These are phyloP conservation scores for Tilapia sparmanii DNA, from an alignment of 2,113 vertebrate genomes.

Conservation along the genomic window DNA sequence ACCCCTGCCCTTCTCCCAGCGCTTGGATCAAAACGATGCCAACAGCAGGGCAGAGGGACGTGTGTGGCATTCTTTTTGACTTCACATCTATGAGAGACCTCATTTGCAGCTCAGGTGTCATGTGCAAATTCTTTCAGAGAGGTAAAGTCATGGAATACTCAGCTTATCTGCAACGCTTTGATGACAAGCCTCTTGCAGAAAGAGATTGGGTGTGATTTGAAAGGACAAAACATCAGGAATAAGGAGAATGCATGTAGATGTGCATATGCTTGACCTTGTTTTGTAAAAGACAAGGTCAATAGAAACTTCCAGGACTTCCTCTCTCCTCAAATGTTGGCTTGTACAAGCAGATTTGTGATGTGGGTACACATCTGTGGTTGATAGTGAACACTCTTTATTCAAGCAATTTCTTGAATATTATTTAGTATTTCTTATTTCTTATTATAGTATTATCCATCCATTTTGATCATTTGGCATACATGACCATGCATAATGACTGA, in stretches of 20 bases:
- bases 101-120: slow-evolving; percentile 42
- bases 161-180: slow-evolving; percentile 26
- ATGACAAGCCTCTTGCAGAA: slow-evolving; percentile 35
- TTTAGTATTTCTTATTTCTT: background rate
- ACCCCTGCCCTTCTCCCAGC: background rate
- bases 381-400: background rate
- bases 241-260: background rate
- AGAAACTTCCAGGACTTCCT: background rate
- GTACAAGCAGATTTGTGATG: background rate
- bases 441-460: background rate
- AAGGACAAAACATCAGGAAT: background rate
- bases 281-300: slow-evolving; percentile 43
- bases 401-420: background rate
- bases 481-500: background rate
- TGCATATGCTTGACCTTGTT: background rate
- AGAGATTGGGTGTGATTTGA: slow-evolving; percentile 41
- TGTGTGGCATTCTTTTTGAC: slow-evolving; percentile 25
- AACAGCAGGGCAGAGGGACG: slow-evolving; percentile 11
- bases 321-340: background rate
- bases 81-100: slow-evolving; percentile 33
- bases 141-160: slow-evolving; percentile 33
- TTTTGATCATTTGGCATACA: background rate
- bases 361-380: background rate
- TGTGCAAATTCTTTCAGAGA: slow-evolving; percentile 46
- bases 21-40: slow-evolving; percentile 39